Percentiles rank a stretch among this genome's conserved stretches.
These are phyloP conservation scores for Magallana nippona DNA, from an alignment of 2,888 invertebrate genomes.

Conservation along the genomic window DNA sequence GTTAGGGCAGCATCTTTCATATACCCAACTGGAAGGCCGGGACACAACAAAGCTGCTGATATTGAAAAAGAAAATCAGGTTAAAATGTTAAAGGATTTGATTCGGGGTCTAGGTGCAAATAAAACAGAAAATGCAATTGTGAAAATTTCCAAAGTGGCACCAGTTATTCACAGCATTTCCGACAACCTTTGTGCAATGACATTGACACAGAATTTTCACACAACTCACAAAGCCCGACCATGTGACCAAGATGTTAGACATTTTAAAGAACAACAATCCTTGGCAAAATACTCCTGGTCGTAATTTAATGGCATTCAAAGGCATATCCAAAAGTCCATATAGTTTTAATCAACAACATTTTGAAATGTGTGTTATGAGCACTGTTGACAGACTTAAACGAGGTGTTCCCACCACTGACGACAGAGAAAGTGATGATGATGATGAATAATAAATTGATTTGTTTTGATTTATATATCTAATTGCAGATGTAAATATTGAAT, in stretches of 20 bases:
- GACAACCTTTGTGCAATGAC: slow-evolving; percentile 23
- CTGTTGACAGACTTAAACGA: slow-evolving; percentile 1
- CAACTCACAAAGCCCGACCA: neutral
- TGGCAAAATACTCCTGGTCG: slow-evolving; percentile 18
- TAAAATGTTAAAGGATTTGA: slow-evolving; percentile 42
- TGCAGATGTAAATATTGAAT: slow-evolving; percentile 14
- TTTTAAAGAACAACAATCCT: neutral
- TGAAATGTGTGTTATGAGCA: slow-evolving; percentile 10
- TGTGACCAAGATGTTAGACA: slow-evolving; percentile 9
- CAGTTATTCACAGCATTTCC: slow-evolving; percentile 35
- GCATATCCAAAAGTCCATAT: slow-evolving; percentile 20
- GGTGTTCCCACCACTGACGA: neutral
- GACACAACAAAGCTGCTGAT: slow-evolving; percentile 51
- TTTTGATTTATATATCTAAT: neutral
- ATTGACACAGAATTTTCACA: neutral
- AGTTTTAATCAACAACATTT: neutral
- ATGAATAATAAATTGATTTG: neutral
- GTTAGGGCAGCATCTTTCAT: slow-evolving; percentile 47
- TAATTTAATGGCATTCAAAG: neutral
- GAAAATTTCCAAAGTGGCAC: slow-evolving; percentile 38
- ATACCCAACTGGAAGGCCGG: slow-evolving; percentile 38
- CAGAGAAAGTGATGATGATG: slow-evolving; percentile 1
- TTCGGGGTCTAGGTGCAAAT: slow-evolving; percentile 47
- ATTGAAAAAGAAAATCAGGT: slow-evolving; percentile 52
- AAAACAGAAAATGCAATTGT: slow-evolving; percentile 45